Percentiles rank a stretch among this genome's conserved stretches.
Evolutionary conservation across 2,797 vertebrate genomes (phyloP).

Genomic region (Hirundo rustica): DNA sequence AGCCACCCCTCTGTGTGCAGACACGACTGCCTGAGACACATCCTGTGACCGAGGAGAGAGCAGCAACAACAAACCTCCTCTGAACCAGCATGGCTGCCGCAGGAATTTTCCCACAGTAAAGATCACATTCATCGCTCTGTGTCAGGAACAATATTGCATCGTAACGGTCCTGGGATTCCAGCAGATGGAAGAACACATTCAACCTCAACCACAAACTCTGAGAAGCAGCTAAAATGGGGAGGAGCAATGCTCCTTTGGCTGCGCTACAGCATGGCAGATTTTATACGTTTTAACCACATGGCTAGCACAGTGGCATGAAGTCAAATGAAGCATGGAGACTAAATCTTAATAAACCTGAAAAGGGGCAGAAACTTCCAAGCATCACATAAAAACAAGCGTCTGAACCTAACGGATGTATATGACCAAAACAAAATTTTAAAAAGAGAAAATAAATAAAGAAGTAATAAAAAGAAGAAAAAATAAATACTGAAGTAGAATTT

Average conservation of each 20-base stretch:
- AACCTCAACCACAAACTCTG: background rate
- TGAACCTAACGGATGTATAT: background rate
- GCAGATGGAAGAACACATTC: background rate
- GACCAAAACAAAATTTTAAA: background rate
- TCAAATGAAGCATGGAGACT: background rate
- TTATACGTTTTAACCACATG: rapidly evolving
- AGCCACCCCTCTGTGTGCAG: background rate
- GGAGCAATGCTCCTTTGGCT: background rate
- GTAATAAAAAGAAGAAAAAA: background rate
- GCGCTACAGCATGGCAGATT: background rate
- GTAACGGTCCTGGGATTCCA: background rate
- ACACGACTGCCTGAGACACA: background rate
- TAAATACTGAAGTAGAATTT: background rate
- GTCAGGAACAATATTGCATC: conserved; percentile 31
- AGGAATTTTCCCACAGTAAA: conserved; percentile 47
- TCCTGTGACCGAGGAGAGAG: background rate
- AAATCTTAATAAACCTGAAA: background rate
- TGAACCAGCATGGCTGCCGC: background rate
- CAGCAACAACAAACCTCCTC: background rate
- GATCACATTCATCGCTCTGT: background rate
- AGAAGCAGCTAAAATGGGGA: background rate
- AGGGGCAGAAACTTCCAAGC: background rate
- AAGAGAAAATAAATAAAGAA: background rate
- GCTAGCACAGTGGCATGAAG: background rate
- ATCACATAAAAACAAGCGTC: background rate